These are phyloP conservation scores for Pammene fasciana DNA, from an alignment of 2,888 invertebrate genomes.

Conservation along the genomic window DNA sequence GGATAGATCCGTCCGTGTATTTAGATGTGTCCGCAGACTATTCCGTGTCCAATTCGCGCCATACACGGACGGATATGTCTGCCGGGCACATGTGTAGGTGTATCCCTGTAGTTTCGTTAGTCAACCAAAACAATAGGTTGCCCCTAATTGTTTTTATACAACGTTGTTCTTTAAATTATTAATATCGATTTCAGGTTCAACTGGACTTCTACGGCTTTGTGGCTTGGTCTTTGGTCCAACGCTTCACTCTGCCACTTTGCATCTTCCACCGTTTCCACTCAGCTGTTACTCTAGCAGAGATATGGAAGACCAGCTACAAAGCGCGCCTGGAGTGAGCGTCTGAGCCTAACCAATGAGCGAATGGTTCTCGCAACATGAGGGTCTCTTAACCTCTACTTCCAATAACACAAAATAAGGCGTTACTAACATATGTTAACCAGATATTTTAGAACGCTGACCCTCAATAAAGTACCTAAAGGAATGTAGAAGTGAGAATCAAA, in stretches of 20 bases:
- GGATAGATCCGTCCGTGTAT: too few relatives aligned
- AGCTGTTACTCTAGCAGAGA: conserved; percentile 96
- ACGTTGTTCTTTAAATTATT: neutral
- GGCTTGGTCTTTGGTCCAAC: conserved; percentile 96
- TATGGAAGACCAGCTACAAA: conserved; percentile 98
- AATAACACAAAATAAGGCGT: conserved; percentile 7
- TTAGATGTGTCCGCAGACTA: too few relatives aligned
- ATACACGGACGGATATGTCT: too few relatives aligned
- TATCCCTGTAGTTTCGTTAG: too few relatives aligned
- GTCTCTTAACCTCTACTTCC: conserved; percentile 12
- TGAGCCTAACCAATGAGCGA: conserved; percentile 15
- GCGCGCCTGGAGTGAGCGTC: conserved; percentile 90
- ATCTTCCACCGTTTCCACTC: conserved; percentile 98
- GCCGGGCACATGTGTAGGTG: too few relatives aligned
- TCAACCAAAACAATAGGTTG: too few relatives aligned
- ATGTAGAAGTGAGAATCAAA: conserved; percentile 36
- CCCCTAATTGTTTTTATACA: neutral
- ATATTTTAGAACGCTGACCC: conserved; percentile 16
- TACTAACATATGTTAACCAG: conserved; percentile 9
- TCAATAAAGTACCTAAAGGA: conserved; percentile 28
- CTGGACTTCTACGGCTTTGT: conserved; percentile 96
- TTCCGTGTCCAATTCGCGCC: too few relatives aligned
- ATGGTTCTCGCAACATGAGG: conserved; percentile 37
- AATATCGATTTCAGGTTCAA: conserved; percentile 83
- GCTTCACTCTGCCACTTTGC: conserved; percentile 95